Base-by-base conservation (phyloP, 2,888 invertebrate genomes). In the Lithophane semibrunnea region DNA sequence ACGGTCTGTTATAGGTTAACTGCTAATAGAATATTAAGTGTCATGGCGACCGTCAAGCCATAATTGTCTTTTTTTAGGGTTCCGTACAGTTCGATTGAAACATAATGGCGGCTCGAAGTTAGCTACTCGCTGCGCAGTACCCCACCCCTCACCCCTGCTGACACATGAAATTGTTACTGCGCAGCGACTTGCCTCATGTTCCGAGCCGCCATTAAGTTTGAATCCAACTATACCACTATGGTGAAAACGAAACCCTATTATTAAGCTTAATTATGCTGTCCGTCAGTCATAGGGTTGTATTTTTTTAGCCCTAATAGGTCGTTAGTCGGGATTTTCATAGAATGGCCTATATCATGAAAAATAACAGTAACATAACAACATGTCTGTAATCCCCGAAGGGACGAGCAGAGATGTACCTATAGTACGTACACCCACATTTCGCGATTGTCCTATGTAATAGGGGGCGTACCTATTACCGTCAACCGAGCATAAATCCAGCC, bases 1-100 rank as follows among this genome's bases (percentile, higher is more conserved):
- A 86, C 63, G 58, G 77, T 54, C 64, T 71, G 69, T 86, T 86
- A 77, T 83, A 72, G 60, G 79, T 86, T 86, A 86, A 86, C 86
- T 86, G 86, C 86, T 84, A 86, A 86, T 86, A 84, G 86, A 82
- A 77, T 71, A 77, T 81, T 79, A 70, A 79, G 71, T 69, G 76
- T 73, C 75, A 76, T 68, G 77, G 79, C 74, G 52, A 18, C 52
- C 44, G 44, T 47, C 60, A 73, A 65, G 24, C 37, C 18, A 68
- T 63, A 72, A 74, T 80, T 66, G 67, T 24, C 49, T 77, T 77
- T 77, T 74, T 78, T 70, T 49, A 64, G 78, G 63, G 63, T 29
- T 78, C 54, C 42, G 37, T n/a, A 49, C 0, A 37, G 37, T 37
- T 37, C 37, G 37, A 37, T 37, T 37, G 4, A 37, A 37, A 37